Percentiles rank a stretch among this genome's conserved stretches.
These are phyloP conservation scores for Pelagia noctiluca DNA, from an alignment of 30 jellyfish, hydroid and myxozoan species.

Conservation along the genomic window DNA sequence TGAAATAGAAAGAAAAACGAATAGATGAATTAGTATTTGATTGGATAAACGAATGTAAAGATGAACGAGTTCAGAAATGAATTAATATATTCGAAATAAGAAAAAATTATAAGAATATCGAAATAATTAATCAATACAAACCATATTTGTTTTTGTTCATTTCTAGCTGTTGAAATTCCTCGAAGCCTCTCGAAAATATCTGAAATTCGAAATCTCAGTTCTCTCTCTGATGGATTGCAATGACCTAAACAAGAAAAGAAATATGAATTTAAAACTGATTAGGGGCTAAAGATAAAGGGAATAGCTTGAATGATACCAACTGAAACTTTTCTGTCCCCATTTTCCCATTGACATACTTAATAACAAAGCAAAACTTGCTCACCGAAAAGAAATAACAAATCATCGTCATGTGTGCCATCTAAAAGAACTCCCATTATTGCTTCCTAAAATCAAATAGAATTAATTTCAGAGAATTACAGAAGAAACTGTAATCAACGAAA, in stretches of 20 bases:
- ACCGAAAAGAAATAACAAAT: slow-evolving; percentile 80
- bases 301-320: no score
- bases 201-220: slow-evolving; percentile 73
- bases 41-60: neutral
- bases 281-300: no score
- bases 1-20: no score
- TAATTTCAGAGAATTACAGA: no score
- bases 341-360: no score
- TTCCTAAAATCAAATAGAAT: slow-evolving; percentile 49
- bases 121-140: neutral
- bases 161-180: slow-evolving; percentile 81
- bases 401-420: slow-evolving; percentile 90
- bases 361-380: no score
- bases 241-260: slow-evolving; percentile 63
- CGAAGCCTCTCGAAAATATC: slow-evolving; percentile 89
- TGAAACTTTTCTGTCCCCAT: no score
- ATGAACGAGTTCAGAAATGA: no score
- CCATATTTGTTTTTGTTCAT: slow-evolving; percentile 76
- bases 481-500: neutral
- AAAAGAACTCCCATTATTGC: slow-evolving; percentile 68
- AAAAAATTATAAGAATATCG: no score
- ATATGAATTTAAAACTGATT: no score
- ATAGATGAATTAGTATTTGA: no score
- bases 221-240: slow-evolving; percentile 82
- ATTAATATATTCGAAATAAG: neutral